Evolutionary conservation across 2,113 vertebrate genomes (phyloP).

Genomic region (Lontra canadensis): DNA sequence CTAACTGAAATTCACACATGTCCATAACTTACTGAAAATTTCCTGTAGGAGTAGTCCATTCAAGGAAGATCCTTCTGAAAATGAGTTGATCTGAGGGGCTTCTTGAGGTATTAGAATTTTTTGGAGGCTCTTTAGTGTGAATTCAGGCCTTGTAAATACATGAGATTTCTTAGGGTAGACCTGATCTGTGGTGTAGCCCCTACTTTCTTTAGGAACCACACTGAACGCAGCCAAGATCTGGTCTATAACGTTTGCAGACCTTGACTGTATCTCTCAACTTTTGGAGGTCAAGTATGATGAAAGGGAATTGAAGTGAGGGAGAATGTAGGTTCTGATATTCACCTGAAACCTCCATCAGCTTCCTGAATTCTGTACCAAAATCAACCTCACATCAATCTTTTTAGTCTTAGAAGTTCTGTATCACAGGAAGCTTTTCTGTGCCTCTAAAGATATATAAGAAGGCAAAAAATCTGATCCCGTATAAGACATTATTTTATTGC

Average conservation of each 20-base stretch:
- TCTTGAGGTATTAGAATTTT: neutral
- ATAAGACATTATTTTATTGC: neutral
- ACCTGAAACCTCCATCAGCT: neutral
- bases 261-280: neutral
- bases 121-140: neutral
- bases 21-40: neutral
- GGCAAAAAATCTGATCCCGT: neutral
- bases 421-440: neutral
- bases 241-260: neutral
- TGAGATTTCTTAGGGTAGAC: neutral
- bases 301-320: neutral
- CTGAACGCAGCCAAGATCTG: neutral
- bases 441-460: neutral
- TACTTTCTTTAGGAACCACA: neutral
- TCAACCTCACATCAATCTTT: neutral
- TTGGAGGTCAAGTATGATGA: neutral
- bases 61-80: neutral
- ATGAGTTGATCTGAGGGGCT: neutral
- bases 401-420: neutral
- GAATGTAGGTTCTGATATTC: neutral
- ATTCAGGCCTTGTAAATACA: neutral
- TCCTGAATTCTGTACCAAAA: neutral
- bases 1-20: neutral
- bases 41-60: neutral
- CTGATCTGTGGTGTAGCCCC: rapidly evolving